Conservation (phyloP, 1,140 invertebrate species). For the Probaryconus sp. region DNA sequence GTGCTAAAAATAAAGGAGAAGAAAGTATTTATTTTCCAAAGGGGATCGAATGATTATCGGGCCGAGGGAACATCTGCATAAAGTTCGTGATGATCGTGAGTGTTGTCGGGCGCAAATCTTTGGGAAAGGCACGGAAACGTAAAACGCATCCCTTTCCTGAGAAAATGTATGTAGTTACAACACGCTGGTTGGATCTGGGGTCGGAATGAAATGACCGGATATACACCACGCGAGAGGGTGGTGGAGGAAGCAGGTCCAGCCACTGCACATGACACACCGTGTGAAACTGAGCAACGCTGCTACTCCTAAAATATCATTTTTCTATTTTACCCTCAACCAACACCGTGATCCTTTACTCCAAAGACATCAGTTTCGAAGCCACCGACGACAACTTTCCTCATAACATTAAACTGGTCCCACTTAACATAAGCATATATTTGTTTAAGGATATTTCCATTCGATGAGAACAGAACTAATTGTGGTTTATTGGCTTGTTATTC, state of each 20-base stretch:
- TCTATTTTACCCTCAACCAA: conserved; percentile 17
- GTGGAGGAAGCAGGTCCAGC: conserved; percentile 44
- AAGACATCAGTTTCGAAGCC: conserved; percentile 23
- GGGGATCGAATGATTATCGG: conserved; percentile 34
- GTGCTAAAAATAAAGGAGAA: too few relatives aligned
- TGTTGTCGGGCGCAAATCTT: conserved; percentile 32
- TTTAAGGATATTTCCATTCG: too few relatives aligned
- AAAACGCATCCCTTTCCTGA: conserved; percentile 32
- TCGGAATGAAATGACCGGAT: conserved; percentile 30
- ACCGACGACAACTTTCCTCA: not conserved
- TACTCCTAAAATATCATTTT: conserved; percentile 50
- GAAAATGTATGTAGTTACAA: conserved; percentile 29
- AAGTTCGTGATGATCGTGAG: conserved; percentile 4
- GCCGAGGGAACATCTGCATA: conserved; percentile 45
- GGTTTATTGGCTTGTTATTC: too few relatives aligned
- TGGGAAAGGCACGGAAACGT: conserved; percentile 33
- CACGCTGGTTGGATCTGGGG: conserved; percentile 3
- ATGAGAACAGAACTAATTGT: too few relatives aligned
- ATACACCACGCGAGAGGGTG: conserved; percentile 18
- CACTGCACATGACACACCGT: conserved; percentile 52
- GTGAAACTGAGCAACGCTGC: conserved; percentile 42
- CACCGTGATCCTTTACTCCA: conserved; percentile 27
- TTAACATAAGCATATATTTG: too few relatives aligned
- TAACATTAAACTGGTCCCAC: conserved; percentile 6
- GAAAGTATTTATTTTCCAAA: conserved; percentile 38